A percentile compares a stretch with the other conserved stretches of the same genome.
phyloP scores from a whole-genome alignment of 2,888 invertebrate genomes.

The Osedax frankpressi region DNA sequence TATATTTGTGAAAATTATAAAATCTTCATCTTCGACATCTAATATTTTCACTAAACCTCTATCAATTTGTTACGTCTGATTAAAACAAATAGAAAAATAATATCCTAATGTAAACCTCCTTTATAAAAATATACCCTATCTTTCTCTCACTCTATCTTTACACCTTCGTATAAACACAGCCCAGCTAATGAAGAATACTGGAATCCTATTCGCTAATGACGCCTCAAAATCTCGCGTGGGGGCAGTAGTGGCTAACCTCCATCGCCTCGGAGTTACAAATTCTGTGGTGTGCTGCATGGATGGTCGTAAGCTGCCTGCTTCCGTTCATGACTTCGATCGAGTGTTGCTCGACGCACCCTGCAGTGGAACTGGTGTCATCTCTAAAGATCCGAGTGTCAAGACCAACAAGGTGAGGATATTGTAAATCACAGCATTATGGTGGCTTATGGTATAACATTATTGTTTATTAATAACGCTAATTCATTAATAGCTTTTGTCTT shows the following conservation, averaged over 20 bases:
- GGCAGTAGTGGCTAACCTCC: slow-evolving; percentile 88
- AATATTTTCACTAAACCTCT: no score
- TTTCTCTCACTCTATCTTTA: not conserved
- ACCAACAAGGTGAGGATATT: slow-evolving; percentile 35
- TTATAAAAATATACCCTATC: not conserved
- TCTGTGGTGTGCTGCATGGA: slow-evolving; percentile 77
- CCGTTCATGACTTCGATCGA: slow-evolving; percentile 76
- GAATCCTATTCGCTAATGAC: slow-evolving; percentile 89
- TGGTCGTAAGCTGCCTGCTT: slow-evolving; percentile 64
- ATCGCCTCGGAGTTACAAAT: slow-evolving; percentile 87
- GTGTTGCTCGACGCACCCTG: slow-evolving; percentile 94
- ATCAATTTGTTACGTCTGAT: no score
- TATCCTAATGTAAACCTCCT: no score
- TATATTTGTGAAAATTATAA: no score
- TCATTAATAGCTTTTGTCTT: no score
- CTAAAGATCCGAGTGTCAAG: slow-evolving; percentile 93
- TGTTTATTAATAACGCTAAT: no score
- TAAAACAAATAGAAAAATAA: no score
- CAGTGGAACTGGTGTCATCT: slow-evolving; percentile 90
- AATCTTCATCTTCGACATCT: no score
- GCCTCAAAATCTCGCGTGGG: slow-evolving; percentile 64
- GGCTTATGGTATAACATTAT: no score
- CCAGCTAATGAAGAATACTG: slow-evolving; percentile 94
- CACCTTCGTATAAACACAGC: slow-evolving; percentile 21
- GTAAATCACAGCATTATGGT: no score